These are phyloP conservation scores for Leucoma salicis DNA, from an alignment of 2,888 invertebrate genomes.

Conservation along the genomic window DNA sequence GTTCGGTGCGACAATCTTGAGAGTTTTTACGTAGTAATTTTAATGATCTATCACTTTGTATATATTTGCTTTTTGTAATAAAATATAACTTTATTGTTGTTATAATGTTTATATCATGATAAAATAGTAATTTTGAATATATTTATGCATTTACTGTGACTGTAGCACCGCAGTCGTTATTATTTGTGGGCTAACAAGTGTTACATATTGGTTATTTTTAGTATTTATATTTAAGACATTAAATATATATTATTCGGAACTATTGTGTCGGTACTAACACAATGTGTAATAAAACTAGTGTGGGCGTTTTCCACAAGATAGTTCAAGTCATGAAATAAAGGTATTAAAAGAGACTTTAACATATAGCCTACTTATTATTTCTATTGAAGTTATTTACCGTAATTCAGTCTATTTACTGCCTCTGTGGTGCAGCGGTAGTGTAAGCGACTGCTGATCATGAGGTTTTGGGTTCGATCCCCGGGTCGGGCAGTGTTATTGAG, in stretches of 20 bases:
- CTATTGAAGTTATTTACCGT: too few species aligned
- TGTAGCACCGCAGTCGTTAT: constrained; percentile 9
- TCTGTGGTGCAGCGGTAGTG: too few species aligned
- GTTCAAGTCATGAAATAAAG: too few species aligned
- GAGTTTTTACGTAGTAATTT: constrained; percentile 52
- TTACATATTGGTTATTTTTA: background rate
- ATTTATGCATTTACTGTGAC: constrained; percentile 5
- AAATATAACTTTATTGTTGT: constrained; percentile 22
- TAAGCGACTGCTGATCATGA: too few species aligned
- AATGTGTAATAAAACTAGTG: too few species aligned
- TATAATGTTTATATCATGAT: constrained; percentile 24
- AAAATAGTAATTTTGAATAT: constrained; percentile 9
- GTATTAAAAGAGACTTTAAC: too few species aligned
- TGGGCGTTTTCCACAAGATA: too few species aligned
- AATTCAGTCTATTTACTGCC: too few species aligned
- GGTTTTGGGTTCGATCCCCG: too few species aligned
- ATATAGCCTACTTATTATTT: too few species aligned
- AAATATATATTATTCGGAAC: background rate
- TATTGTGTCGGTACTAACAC: too few species aligned
- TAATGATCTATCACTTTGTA: constrained; percentile 54
- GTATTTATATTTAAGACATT: background rate
- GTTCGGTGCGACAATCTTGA: constrained; percentile 52
- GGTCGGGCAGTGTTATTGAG: too few species aligned
- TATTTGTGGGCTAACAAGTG: constrained; percentile 4
- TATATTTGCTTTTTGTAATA: constrained; percentile 42